These are phyloP conservation scores for Nudaria mundana DNA, from an alignment of 2,888 invertebrate species.

Conservation along the genomic window DNA sequence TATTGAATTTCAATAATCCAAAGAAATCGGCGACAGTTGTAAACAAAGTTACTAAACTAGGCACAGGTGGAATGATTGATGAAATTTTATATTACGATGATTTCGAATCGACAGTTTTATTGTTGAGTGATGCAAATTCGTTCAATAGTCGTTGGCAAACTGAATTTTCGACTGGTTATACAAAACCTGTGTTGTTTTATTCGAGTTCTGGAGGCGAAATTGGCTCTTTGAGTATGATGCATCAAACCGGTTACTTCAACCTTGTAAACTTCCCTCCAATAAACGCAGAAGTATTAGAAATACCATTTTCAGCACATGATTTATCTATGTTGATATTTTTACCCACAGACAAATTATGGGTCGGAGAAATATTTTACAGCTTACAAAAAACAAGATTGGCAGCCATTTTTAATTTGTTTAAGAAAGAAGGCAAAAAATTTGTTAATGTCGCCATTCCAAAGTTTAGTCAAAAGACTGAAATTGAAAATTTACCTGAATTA, in stretches of 20 bases:
- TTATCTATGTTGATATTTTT: constrained; percentile 55
- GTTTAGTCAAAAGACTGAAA: constrained; percentile 46
- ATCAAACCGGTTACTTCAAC: constrained; percentile 47
- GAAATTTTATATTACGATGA: constrained; percentile 44
- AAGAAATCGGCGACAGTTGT: constrained; percentile 36
- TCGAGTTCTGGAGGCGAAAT: constrained; percentile 18
- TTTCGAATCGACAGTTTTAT: constrained; percentile 44
- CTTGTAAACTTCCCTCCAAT: constrained; percentile 40
- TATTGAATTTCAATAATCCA: constrained; percentile 44
- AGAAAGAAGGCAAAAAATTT: constrained; percentile 26
- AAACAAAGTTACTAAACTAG: constrained; percentile 38
- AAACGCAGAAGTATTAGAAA: constrained; percentile 50
- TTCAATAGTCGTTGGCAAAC: constrained; percentile 51
- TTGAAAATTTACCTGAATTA: constrained; percentile 54
- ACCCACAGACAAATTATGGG: constrained; percentile 35
- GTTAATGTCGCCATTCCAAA: constrained; percentile 53
- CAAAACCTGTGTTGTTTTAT: constrained; percentile 41
- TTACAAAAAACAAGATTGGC: constrained; percentile 43
- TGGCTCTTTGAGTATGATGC: constrained; percentile 60
- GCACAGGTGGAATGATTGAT: constrained; percentile 37
- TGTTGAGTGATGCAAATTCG: constrained; percentile 51
- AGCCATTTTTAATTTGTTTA: constrained; percentile 49
- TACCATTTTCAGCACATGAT: constrained; percentile 41
- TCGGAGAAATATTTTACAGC: constrained; percentile 46
- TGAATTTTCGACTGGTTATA: constrained; percentile 47